These are phyloP conservation scores for Sphaerodactylus townsendi DNA, from an alignment of 2,113 vertebrate species.

Conservation along the genomic window DNA sequence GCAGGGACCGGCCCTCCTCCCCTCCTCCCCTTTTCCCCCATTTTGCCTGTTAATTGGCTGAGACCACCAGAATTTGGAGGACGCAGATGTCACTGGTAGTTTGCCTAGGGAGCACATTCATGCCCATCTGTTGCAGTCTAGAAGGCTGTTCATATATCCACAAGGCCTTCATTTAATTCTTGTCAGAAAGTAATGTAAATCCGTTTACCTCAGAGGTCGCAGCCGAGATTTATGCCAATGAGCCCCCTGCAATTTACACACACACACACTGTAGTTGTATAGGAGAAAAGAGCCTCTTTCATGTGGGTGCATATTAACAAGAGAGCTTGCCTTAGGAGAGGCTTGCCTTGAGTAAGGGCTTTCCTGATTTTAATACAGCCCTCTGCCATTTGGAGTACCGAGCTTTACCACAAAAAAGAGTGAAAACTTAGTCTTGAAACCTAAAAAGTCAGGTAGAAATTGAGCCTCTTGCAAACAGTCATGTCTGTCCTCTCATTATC, in stretches of 20 bases:
- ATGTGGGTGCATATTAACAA: conserved; percentile 85
- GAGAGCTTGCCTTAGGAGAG: conserved; percentile 79
- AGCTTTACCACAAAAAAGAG: conserved; percentile 64
- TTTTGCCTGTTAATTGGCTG: conserved; percentile 81
- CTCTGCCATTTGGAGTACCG: conserved; percentile 67
- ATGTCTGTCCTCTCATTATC: conserved; percentile 30
- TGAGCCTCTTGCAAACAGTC: conserved; percentile 44
- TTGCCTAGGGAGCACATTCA: conserved; percentile 86
- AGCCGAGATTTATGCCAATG: conserved; percentile 84
- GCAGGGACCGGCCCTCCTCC: conserved; percentile 31
- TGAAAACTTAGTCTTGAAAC: conserved; percentile 68
- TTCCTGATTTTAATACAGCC: conserved; percentile 79
- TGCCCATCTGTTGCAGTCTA: conserved; percentile 88
- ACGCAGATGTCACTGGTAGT: conserved; percentile 88
- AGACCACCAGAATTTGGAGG: conserved; percentile 87
- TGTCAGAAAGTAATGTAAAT: conserved; percentile 90
- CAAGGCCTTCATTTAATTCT: conserved; percentile 89
- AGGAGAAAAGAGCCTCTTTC: conserved; percentile 84
- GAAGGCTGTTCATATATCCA: conserved; percentile 83
- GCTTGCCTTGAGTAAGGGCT: conserved; percentile 73
- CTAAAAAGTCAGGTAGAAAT: conserved; percentile 58
- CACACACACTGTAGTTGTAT: conserved; percentile 78
- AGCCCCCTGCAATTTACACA: conserved; percentile 83
- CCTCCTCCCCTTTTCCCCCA: neutral
- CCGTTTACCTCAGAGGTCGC: conserved; percentile 87